Base-by-base conservation (phyloP, 2,113 vertebrate genomes). In the Delphinapterus leucas region DNA sequence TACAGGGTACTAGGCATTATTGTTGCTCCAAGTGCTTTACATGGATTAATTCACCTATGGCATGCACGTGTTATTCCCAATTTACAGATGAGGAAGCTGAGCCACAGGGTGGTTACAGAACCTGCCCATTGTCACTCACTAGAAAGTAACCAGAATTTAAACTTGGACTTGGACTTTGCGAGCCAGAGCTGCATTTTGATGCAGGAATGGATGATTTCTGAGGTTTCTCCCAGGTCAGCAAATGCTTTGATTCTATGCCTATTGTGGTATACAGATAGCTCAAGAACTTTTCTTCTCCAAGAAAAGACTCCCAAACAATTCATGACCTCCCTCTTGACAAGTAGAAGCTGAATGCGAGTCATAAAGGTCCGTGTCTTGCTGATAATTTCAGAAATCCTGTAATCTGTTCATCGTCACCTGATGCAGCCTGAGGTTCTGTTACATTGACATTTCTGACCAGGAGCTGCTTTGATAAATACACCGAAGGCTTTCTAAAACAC, bases 381-480 rank as follows among this genome's bases (percentile, higher is more conserved):
- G 63, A 41, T 58, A 25, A 36, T 77, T 92, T 92, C 92, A 63
- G 80, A 73, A 95, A 88, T 55, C 44, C 61, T 88, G 8, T 38
- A 12, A 65, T 85, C 79, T 92, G 70, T 76, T 82, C 53, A 10
- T 92, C 38, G 31, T 38, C 60, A 80, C 65, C 90, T 47, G 65
- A 71, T 77, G 38, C 65, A 82, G 58, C 71, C 4, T 31, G 49
- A 85, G 28, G 70, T 67, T 93, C 67, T 67, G 28, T 87, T 67
- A 61, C 14, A 17, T 6, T 89, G 73, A 79, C 25, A 23, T 94
- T 85, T 97, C 73, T 91, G 71, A 93, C 83, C 0, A 60, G 58
- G 41, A 36, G n/a, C n/a, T 84, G 93, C 65, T 94, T 97, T 81
- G 80, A 93, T 95, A 94, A 95, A 82, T 90, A 95, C 17, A 79